Percentiles rank a stretch among this genome's conserved stretches.
phyloP scores from a whole-genome alignment of 2,888 invertebrate species.

The Abrostola triplasia region DNA sequence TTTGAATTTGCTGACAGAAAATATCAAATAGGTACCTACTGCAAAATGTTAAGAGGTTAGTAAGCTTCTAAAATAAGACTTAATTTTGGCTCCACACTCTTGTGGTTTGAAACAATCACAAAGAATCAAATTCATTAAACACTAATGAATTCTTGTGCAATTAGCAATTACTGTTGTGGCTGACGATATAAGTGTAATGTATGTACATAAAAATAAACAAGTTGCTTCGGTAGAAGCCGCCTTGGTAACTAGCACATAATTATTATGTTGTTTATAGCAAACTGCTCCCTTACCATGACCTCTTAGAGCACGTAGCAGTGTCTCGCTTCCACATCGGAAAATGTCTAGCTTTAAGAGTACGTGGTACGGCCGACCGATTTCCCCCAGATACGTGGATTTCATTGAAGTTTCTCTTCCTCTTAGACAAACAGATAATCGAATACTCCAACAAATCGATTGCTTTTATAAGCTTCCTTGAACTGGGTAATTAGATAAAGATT shows the following conservation, averaged over 20 bases:
- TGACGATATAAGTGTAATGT: neutral
- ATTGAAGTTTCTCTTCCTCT: constrained; percentile 26
- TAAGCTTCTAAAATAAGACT: too few species aligned
- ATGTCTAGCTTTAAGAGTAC: too few species aligned
- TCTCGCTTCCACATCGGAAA: too few species aligned
- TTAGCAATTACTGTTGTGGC: neutral
- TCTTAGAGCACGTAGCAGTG: too few species aligned
- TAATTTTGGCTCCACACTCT: too few species aligned
- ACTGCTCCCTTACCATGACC: neutral
- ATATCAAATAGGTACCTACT: too few species aligned
- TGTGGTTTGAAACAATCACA: too few species aligned
- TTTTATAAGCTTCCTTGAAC: neutral
- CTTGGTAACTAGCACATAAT: neutral
- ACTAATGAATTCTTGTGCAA: constrained; percentile 4
- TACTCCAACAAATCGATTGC: neutral
- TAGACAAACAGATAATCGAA: constrained; percentile 17
- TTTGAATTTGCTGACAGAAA: too few species aligned
- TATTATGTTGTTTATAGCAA: too few species aligned
- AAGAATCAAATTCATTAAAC: neutral
- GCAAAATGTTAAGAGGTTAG: too few species aligned
- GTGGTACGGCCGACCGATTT: too few species aligned
- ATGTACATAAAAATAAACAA: constrained; percentile 1
- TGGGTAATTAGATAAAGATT: too few species aligned
- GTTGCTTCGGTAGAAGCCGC: neutral
- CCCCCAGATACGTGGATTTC: constrained; percentile 10